These are phyloP conservation scores for Anoura caudifer DNA, from an alignment of 2,113 vertebrate species.

Conservation along the genomic window DNA sequence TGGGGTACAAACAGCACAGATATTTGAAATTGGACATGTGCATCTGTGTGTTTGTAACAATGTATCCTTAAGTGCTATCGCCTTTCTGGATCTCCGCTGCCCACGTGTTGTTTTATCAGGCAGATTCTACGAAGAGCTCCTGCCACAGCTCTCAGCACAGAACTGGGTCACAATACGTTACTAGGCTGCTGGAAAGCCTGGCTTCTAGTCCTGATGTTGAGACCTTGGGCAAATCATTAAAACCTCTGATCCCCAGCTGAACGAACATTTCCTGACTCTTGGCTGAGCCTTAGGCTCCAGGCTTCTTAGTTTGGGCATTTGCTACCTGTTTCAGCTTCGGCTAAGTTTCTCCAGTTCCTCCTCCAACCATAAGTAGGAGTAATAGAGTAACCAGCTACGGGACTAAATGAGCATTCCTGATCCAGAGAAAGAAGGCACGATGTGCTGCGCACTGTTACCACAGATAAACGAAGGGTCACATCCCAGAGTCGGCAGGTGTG, in stretches of 20 bases:
- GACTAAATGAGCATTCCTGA: not conserved
- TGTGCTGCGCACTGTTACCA: not conserved
- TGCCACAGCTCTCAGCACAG: not conserved
- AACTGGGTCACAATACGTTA: not conserved
- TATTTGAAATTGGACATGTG: not conserved
- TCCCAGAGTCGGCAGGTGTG: not conserved
- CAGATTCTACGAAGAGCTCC: not conserved
- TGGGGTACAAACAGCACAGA: not conserved
- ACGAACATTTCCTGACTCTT: not conserved
- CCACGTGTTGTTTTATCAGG: not conserved
- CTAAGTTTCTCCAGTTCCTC: not conserved
- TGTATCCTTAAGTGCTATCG: not conserved
- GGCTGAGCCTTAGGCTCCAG: not conserved
- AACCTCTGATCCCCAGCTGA: not conserved
- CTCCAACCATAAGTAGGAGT: not conserved
- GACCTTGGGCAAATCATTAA: not conserved
- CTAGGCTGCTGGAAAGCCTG: not conserved
- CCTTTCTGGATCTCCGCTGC: not conserved
- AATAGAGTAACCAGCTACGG: not conserved
- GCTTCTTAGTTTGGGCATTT: not conserved
- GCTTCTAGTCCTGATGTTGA: not conserved
- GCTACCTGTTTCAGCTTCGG: not conserved
- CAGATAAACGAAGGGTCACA: not conserved
- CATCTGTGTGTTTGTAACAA: not conserved
- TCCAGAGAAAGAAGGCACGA: not conserved